Conservation (phyloP, 2,113 vertebrate species). For the Cyprinodon tularosa region DNA sequence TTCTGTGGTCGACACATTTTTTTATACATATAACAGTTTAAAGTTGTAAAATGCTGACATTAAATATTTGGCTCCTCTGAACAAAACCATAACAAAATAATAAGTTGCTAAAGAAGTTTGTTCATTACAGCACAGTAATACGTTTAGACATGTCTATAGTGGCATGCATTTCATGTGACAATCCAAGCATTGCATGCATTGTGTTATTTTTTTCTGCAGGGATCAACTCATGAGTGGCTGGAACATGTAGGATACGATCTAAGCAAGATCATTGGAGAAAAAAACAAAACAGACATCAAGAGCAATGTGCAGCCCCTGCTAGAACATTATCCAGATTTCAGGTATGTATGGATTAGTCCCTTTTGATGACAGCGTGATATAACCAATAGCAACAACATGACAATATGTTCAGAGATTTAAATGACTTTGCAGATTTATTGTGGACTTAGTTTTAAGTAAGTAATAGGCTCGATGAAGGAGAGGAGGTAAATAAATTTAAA, state of each 20-base stretch:
- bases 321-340: constrained; percentile 67
- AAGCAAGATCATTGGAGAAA: constrained; percentile 56
- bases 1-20: too few relatives aligned
- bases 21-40: too few relatives aligned
- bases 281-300: constrained; percentile 58
- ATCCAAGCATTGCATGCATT: background rate
- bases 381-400: background rate
- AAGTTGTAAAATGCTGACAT: too few relatives aligned
- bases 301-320: constrained; percentile 49
- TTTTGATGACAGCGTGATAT: too few relatives aligned
- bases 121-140: too few relatives aligned
- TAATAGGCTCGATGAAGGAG: background rate
- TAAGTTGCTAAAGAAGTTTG: too few relatives aligned
- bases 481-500: background rate
- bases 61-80: too few relatives aligned
- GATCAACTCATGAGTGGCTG: constrained; percentile 71
- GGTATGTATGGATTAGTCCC: constrained; percentile 28
- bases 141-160: background rate
- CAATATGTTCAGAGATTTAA: background rate
- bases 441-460: background rate
- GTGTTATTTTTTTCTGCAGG: constrained; percentile 25
- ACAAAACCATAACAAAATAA: too few relatives aligned
- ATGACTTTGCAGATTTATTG: background rate
- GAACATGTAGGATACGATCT: constrained; percentile 66
- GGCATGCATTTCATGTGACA: background rate